Percentiles rank a stretch among this genome's conserved stretches.
phyloP scores from a whole-genome alignment of 2,113 vertebrate genomes.

The Poecilia latipinna region DNA sequence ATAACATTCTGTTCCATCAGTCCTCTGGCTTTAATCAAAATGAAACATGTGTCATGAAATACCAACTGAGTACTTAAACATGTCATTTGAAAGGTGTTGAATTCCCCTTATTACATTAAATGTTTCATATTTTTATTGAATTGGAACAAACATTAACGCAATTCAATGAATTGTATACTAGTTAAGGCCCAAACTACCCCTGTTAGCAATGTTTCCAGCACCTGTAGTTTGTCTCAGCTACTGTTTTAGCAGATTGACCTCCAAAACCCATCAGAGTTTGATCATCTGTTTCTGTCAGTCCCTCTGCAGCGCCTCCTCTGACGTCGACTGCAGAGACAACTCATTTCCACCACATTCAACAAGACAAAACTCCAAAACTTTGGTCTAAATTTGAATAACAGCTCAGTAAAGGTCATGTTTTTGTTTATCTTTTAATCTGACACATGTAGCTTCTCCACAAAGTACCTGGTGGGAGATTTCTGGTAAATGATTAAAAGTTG shows the following conservation, averaged over 20 bases:
- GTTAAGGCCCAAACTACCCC: background rate
- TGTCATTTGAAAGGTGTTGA: too few species aligned
- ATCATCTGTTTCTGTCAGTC: background rate
- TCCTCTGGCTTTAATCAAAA: too few species aligned
- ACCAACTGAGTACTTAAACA: too few species aligned
- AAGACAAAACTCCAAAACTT: background rate
- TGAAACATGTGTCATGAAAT: too few species aligned
- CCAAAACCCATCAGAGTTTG: background rate
- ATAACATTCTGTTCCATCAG: too few species aligned
- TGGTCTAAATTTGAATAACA: background rate
- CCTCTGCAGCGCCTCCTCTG: background rate
- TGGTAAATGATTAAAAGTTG: background rate
- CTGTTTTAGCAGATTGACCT: background rate
- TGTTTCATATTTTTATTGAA: too few species aligned
- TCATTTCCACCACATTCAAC: background rate
- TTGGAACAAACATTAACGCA: too few species aligned
- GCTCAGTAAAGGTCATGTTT: background rate
- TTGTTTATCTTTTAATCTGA: background rate
- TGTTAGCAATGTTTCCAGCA: background rate
- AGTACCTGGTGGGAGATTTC: background rate
- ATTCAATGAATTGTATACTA: too few species aligned
- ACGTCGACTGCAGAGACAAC: background rate
- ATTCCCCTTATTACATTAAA: too few species aligned
- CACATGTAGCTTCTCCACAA: slow-evolving; percentile 37
- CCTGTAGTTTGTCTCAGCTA: background rate